Conservation (phyloP, 2,113 vertebrate species). For the Boleophthalmus pectinirostris region DNA sequence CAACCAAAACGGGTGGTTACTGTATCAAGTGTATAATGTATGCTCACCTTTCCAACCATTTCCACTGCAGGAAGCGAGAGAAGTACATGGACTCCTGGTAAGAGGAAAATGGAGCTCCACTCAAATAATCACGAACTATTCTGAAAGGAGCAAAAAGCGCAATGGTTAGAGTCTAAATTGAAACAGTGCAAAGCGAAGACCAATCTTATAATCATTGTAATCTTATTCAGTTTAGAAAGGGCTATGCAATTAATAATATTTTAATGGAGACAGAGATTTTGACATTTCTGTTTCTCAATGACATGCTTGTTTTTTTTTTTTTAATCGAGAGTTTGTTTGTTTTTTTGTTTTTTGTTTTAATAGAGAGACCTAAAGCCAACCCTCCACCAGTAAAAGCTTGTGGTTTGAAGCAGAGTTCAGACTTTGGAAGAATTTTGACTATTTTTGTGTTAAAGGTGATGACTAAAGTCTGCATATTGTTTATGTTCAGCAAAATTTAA, state of each 20-base stretch:
- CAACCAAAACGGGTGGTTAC: not conserved
- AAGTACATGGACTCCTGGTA: slow-evolving; percentile 90
- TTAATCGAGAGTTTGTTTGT: too few relatives aligned
- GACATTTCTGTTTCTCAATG: too few relatives aligned
- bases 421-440: too few relatives aligned
- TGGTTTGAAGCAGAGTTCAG: too few relatives aligned
- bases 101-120: slow-evolving; percentile 85
- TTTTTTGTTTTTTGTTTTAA: too few relatives aligned
- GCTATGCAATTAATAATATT: not conserved
- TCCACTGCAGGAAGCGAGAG: slow-evolving; percentile 93
- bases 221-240: not conserved
- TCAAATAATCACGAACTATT: slow-evolving; percentile 86
- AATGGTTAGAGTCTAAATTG: slow-evolving; percentile 22
- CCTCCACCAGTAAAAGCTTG: too few relatives aligned
- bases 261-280: too few relatives aligned
- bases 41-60: slow-evolving; percentile 91
- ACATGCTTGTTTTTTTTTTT: too few relatives aligned
- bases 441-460: too few relatives aligned
- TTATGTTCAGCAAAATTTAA: too few relatives aligned
- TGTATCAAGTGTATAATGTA: slow-evolving; percentile 12
- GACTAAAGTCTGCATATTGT: too few relatives aligned
- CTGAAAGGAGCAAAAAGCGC: slow-evolving; percentile 61
- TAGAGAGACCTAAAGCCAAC: too few relatives aligned
- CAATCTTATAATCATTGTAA: not conserved
- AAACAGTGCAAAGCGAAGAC: not conserved